Conservation (phyloP, 2,888 invertebrate genomes). For the Philopedon plagiatum region DNA sequence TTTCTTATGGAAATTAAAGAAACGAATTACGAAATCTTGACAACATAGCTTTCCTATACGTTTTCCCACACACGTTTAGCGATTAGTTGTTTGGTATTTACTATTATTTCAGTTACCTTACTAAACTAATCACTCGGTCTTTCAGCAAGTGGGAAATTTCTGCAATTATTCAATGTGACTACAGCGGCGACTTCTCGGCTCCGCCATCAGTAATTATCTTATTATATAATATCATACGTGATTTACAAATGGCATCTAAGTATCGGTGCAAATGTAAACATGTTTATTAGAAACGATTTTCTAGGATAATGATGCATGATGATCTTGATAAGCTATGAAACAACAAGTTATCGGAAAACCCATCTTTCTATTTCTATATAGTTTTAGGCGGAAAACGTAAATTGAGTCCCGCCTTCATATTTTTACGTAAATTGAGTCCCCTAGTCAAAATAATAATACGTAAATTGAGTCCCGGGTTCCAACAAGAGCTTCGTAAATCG, state of each 20-base stretch:
- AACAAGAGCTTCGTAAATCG: too few species aligned
- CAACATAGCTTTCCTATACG: neutral
- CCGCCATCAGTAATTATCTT: neutral
- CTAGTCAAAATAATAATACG: too few species aligned
- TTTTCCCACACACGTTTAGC: neutral
- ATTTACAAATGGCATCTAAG: neutral
- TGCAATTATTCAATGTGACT: constrained; percentile 7
- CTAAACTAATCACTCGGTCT: constrained; percentile 10
- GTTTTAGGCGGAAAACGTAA: too few species aligned
- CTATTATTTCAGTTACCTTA: constrained; percentile 13
- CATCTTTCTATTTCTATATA: neutral
- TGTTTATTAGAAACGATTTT: neutral
- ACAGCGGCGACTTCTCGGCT: neutral
- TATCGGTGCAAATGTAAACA: neutral
- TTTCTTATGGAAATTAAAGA: too few species aligned
- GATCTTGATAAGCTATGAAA: neutral
- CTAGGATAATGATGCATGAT: neutral
- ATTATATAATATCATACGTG: neutral
- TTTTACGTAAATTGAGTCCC: too few species aligned
- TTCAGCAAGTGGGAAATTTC: neutral
- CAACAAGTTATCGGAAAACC: neutral
- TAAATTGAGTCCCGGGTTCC: too few species aligned
- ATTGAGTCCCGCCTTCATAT: too few species aligned
- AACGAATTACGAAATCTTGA: neutral
- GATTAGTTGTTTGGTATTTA: neutral